Evolutionary conservation across 2,113 vertebrate genomes (phyloP), one percentile per base, ranked within the genome.

Genomic region (Coturnix japonica): DNA sequence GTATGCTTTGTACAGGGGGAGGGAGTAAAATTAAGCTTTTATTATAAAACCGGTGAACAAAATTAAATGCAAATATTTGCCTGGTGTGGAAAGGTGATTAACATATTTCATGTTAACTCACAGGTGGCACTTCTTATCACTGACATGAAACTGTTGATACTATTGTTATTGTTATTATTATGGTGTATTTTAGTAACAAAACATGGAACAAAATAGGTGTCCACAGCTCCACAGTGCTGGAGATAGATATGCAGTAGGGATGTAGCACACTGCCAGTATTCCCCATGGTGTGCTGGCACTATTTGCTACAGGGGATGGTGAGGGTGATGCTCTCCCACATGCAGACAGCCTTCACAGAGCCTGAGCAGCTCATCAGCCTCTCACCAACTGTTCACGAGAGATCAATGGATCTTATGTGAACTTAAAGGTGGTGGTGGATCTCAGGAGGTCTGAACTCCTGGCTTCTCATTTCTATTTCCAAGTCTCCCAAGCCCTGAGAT

Each of bases 1-100:
- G 72, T 35, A 39, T 87, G 46, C 31, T 91, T 83, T 65, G 39
- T 66, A 30, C 3, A 60, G 63, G 51, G 9, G 33, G 28, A 89
- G 71, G 30, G 75, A 93, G 15, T 21, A 84, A 89, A 87, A 93
- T 39, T 57, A 86, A 64, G 33, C 4, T 79, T 93, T 91, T 79
- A 76, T 75, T 89, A 73, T n/a, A 70, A 81, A 75, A 91, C 9
- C 39, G 7, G 75, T 89, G 83, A 91, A 12, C 20, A 81, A 72
- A 90, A 83, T 54, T 37, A 85, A 89, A 91, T 44, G 46, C 75
- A 61, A 82, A 89, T 64, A 18, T 37, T 60, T 77, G 35, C 26
- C 61, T 43, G 20, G 28, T 87, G 60, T 57, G 44, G 51, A 47
- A 81, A 54, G 44, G 67, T 39, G 78, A 85, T 82, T 64, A 87